Evolutionary conservation across 2,888 invertebrate species (phyloP), one percentile per base, ranked within the genome.

Genomic region (Cordylochernes scorpioides): DNA sequence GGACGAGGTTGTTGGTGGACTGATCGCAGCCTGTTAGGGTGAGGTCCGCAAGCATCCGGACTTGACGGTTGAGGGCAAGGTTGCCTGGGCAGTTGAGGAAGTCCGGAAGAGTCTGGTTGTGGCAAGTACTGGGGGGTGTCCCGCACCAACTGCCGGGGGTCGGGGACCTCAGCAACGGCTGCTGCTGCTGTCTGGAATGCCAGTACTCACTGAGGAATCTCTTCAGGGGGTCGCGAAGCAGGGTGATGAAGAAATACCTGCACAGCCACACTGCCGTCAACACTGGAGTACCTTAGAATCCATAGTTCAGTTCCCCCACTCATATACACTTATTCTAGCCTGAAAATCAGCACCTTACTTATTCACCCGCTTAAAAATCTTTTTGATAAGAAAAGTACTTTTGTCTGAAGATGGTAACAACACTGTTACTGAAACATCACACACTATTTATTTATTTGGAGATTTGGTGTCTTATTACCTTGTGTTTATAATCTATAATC

Each of bases 11-110:
- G 24, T 74, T 62, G 27, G 69, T 68, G 50, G 39, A 43, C 39
- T 91, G 78, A 58, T 97, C 94, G 58, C 97, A 97, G 32, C 82
- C 82, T 18, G 94, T 72, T 29, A 88, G 62, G 32, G 80, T 75
- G 41, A 97, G 62, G 60, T 94, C 86, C 12, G 94, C 80, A 46
- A 97, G 55, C 94, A 97, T 97, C 43, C 94, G 64, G 3, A 91
- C 86, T 59, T 94, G 91, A 36, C 97, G 48, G 57, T 97, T 94
- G 47, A 70, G 71, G 15, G 91, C 97, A 49, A 97, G 61, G 62
- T 97, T 97, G 53, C 73, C 71, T 3, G 72, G 69, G 51, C 97
- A 97, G 16, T 64, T 61, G 45, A 82, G 68, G 57, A 97, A 97
- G 54, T 84, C 72, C 35, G 74, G 72, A 24, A 97, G 58, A 9